These are phyloP conservation scores for Epinotia brunnichana DNA, from an alignment of 2,888 invertebrate species.

Conservation along the genomic window DNA sequence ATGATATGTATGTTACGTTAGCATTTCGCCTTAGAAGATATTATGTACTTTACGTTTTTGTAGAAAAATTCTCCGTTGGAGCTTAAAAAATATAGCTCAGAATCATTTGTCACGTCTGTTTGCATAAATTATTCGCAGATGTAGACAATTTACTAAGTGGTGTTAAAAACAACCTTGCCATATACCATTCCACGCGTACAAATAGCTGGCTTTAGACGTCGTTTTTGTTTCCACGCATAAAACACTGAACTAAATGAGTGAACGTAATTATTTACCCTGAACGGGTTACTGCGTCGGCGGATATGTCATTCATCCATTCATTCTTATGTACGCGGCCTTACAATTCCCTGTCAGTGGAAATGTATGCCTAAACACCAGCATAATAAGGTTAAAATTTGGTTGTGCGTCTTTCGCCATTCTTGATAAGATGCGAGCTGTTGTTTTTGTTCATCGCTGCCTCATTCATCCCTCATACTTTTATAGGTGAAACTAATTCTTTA, in stretches of 20 bases:
- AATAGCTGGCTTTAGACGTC: constrained; percentile 26
- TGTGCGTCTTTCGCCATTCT: neutral
- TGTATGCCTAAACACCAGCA: neutral
- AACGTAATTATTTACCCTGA: constrained; percentile 37
- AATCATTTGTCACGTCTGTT: neutral
- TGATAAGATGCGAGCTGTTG: constrained; percentile 17
- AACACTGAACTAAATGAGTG: constrained; percentile 36
- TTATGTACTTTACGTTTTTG: neutral
- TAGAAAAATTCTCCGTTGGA: neutral
- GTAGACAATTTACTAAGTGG: constrained; percentile 32
- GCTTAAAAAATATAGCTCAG: neutral
- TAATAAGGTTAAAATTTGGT: constrained; percentile 5
- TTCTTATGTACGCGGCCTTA: constrained; percentile 19
- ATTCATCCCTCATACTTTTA: constrained; percentile 20
- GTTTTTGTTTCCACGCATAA: constrained; percentile 13
- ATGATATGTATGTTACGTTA: too few relatives aligned
- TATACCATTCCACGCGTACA: constrained; percentile 20
- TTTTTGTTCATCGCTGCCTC: constrained; percentile 31
- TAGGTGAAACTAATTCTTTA: constrained; percentile 33
- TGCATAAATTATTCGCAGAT: constrained; percentile 27
- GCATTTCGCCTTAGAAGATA: too few relatives aligned
- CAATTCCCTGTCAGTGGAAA: constrained; percentile 9
- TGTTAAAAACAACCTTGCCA: constrained; percentile 26
- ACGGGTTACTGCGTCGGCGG: constrained; percentile 37
- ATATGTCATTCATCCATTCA: constrained; percentile 43